A percentile compares a stretch with the other conserved stretches of the same genome.
Conservation (phyloP, 2,888 invertebrate genomes). For the Microctonus brassicae region DNA sequence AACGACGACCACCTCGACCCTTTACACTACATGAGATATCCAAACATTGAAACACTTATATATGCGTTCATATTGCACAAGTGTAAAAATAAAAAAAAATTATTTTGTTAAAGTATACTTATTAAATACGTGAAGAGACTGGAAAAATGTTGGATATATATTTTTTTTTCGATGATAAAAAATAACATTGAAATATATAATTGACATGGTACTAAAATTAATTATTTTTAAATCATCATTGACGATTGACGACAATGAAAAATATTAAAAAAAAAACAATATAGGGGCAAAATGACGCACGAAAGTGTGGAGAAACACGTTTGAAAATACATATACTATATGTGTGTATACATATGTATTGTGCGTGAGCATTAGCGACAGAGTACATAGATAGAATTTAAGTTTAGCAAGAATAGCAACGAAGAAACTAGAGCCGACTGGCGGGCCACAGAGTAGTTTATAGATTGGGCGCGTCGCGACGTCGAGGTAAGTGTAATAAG, state of each 20-base stretch:
- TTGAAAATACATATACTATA: neutral
- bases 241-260: neutral
- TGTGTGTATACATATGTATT: too few species aligned
- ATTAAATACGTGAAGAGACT: too few species aligned
- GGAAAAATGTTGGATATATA: neutral
- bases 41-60: neutral
- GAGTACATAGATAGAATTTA: neutral
- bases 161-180: too few species aligned
- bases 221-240: neutral
- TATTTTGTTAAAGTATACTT: too few species aligned
- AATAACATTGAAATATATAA: neutral
- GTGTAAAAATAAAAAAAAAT: constrained; percentile 5
- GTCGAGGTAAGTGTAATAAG: constrained; percentile 11
- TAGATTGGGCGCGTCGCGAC: constrained; percentile 34
- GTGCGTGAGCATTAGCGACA: neutral
- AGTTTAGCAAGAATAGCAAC: constrained; percentile 36
- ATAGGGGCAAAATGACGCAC: neutral
- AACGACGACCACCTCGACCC: constrained; percentile 48
- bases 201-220: neutral
- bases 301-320: neutral
- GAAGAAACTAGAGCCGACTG: constrained; percentile 33
- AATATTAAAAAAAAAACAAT: neutral
- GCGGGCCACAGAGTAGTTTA: constrained; percentile 32
- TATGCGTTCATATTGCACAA: neutral
- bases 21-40: constrained; percentile 26